Percentiles rank a stretch among this genome's conserved stretches.
Conservation (phyloP, 2,888 invertebrate genomes). For the Drosophila atripex region DNA sequence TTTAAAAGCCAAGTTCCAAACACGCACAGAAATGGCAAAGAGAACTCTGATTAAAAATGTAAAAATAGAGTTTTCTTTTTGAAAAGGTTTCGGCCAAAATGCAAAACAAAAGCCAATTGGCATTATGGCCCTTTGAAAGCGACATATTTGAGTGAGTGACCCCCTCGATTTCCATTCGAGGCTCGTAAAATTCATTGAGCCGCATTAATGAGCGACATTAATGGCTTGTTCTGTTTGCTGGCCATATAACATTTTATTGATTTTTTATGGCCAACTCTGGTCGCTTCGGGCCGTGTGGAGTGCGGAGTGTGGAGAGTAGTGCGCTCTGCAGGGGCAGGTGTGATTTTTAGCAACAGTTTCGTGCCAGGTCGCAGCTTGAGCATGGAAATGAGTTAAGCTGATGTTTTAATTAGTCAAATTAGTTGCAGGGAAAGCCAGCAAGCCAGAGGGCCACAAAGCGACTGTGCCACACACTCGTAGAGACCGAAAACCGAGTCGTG, state of each 20-base stretch:
- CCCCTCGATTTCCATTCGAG: conserved; percentile 7
- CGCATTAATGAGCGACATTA: conserved; percentile 79
- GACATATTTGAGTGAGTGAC: conserved; percentile 44
- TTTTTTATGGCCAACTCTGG: conserved; percentile 49
- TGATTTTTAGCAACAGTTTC: conserved; percentile 75
- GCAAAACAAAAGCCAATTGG: conserved; percentile 53
- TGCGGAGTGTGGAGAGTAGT: background rate
- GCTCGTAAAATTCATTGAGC: conserved; percentile 79
- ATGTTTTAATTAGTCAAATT: conserved; percentile 75
- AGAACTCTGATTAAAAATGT: conserved; percentile 7
- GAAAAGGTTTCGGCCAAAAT: no score
- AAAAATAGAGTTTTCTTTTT: background rate
- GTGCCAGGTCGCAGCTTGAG: conserved; percentile 57
- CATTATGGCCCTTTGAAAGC: conserved; percentile 54
- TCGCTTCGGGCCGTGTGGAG: conserved; percentile 1
- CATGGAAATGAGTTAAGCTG: conserved; percentile 67
- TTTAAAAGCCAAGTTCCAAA: conserved; percentile 9
- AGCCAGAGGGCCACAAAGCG: background rate
- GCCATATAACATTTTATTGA: conserved; percentile 66
- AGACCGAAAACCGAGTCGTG: conserved; percentile 42
- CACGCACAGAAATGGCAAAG: conserved; percentile 4
- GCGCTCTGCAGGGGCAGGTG: conserved; percentile 56
- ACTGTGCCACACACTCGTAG: conserved; percentile 4
- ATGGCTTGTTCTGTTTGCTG: conserved; percentile 65
- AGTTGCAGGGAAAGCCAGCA: conserved; percentile 36